Evolutionary conservation across 2,888 invertebrate species (phyloP).

Genomic region (Cancer borealis): DNA sequence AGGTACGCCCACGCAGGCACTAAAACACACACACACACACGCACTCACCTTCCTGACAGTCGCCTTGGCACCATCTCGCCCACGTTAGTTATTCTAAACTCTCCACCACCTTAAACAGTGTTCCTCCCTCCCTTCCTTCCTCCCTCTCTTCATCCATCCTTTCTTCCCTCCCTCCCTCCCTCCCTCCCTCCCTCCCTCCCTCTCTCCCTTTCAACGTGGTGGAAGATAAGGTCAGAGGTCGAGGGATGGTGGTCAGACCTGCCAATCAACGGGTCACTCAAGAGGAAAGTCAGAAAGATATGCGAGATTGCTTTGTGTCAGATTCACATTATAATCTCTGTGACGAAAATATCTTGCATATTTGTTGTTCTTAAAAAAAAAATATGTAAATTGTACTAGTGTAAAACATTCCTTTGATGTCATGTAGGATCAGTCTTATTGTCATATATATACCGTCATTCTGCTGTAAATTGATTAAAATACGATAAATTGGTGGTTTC

Average conservation of each 20-base stretch:
- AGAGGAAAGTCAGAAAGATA: background rate
- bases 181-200: background rate
- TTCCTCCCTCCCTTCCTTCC: background rate
- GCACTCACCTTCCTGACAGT: background rate
- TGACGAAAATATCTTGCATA: background rate
- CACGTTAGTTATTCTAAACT: background rate
- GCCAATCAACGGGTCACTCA: background rate
- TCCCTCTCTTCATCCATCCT: background rate
- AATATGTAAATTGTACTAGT: too few species aligned
- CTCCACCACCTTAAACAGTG: background rate
- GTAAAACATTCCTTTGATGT: too few species aligned
- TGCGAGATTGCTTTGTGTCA: background rate
- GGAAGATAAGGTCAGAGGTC: background rate
- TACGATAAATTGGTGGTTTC: too few species aligned
- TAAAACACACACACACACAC: conserved; percentile 4
- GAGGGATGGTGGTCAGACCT: background rate
- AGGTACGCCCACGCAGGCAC: background rate
- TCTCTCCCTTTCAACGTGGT: background rate
- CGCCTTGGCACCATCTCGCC: background rate
- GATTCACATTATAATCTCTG: background rate
- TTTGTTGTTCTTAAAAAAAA: background rate
- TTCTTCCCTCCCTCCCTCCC: background rate
- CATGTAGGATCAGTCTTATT: too few species aligned
- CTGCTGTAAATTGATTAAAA: too few species aligned
- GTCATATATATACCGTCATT: too few species aligned